Base-by-base conservation (phyloP, 2,888 invertebrate species). In the Drosophila tanythrix region DNA sequence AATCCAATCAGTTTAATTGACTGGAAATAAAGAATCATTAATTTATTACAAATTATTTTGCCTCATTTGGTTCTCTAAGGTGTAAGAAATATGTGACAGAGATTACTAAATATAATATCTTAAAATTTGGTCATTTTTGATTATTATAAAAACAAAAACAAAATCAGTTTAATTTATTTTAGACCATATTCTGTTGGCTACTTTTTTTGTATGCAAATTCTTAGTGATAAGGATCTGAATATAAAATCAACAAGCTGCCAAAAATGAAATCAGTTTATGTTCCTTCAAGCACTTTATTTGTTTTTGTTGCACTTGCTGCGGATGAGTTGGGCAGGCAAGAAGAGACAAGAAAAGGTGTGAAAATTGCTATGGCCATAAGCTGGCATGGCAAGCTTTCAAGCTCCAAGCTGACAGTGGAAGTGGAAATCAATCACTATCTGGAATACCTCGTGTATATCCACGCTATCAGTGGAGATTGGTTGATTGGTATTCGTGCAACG, bases 1-100 rank as follows among this genome's bases (percentile, higher is more conserved):
- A 61, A 55, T 31, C 25, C 46, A 56, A 13, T 46, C n/a, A 35
- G 43, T 35, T 46, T 56, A 56, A 43, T 35, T 57, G 51, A n/a
- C 18, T 36, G 15, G 31, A 25, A n/a, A 51, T 31, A 15, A n/a
- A 29, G 13, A n/a, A 4, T 13, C 8, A 31, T 40, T 43, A 6
- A n/a, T n/a, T 38, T 27, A n/a, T 11, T 51, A 6, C 25, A 25
- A 25, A 13, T 21, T 21, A 21, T 46, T 46, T 13, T 21, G 21
- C 46, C 7, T 21, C 13, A 21, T 50, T 50, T 50, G 8, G 2
- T 48, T 27, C 2, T n/a, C 8, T 15, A 21, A 21, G 13, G 5
- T 29, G n/a, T n/a, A 2, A 5, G 2, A n/a, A 43, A 11, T 21
- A 6, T 21, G 2, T 40, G 11, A 21, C n/a, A 21, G n/a, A 43